Percentiles rank a stretch among this genome's conserved stretches.
These are phyloP conservation scores for Xanthorhoe spadicearia DNA, from an alignment of 2,888 invertebrate genomes.

Conservation along the genomic window DNA sequence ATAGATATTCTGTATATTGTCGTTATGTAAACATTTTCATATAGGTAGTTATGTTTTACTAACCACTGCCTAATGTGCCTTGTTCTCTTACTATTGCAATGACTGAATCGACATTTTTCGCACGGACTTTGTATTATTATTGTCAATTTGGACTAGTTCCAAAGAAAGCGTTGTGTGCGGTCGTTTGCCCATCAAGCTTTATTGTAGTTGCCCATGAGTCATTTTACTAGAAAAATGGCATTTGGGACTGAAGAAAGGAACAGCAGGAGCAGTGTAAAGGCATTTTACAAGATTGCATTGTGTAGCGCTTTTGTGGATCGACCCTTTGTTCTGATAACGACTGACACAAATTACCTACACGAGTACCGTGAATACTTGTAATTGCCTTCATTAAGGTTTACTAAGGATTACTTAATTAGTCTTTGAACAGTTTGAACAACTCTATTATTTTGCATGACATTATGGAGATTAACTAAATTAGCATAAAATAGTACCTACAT, in stretches of 20 bases:
- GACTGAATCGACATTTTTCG: conserved; percentile 21
- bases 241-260: conserved; percentile 39
- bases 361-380: conserved; percentile 10
- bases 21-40: conserved; percentile 56
- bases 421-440: conserved; percentile 2
- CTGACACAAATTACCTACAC: conserved; percentile 23
- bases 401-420: conserved; percentile 22
- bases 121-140: conserved; percentile 22
- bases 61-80: conserved; percentile 36
- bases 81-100: conserved; percentile 23
- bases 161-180: conserved; percentile 66
- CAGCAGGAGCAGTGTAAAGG: conserved; percentile 28
- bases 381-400: conserved; percentile 20
- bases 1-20: conserved; percentile 47
- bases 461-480: not conserved
- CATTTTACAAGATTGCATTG: conserved; percentile 32
- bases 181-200: conserved; percentile 54
- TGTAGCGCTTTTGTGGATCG: conserved; percentile 33
- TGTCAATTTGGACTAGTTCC: conserved; percentile 65
- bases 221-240: conserved; percentile 37
- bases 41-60: conserved; percentile 41
- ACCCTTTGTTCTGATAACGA: conserved; percentile 39
- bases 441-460: not conserved
- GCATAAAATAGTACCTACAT: not conserved
- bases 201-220: conserved; percentile 45